Evolutionary conservation across 1,140 invertebrate species (phyloP).

Genomic region (Laupala kohalensis): DNA sequence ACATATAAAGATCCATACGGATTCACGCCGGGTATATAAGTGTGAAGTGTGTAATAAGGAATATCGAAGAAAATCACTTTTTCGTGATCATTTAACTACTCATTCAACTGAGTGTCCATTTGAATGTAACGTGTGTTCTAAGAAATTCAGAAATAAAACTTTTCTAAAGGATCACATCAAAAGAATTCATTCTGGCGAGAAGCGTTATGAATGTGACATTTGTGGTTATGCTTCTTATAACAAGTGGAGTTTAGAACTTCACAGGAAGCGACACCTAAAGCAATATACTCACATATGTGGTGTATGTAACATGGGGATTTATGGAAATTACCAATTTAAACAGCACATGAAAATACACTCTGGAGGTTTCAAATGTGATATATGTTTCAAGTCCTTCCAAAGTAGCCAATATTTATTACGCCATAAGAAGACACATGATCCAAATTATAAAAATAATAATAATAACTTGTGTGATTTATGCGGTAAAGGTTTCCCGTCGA

Average conservation of each 20-base stretch:
- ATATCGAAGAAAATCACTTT: background rate
- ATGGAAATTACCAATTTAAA: slow-evolving; percentile 17
- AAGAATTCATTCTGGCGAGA: slow-evolving; percentile 58
- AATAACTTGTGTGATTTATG: background rate
- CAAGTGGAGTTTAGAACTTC: slow-evolving; percentile 23
- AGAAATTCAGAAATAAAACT: too few species aligned
- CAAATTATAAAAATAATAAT: background rate
- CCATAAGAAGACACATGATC: background rate
- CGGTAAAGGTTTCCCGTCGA: background rate
- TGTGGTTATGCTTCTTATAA: slow-evolving; percentile 30
- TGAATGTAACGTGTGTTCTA: background rate
- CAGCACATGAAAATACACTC: slow-evolving; percentile 22
- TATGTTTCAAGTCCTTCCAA: slow-evolving; percentile 49
- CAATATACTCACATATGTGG: slow-evolving; percentile 20
- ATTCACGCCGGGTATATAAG: background rate
- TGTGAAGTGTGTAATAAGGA: background rate
- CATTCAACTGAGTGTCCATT: background rate
- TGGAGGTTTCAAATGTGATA: slow-evolving; percentile 19
- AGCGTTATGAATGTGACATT: slow-evolving; percentile 42
- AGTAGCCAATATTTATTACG: slow-evolving; percentile 38
- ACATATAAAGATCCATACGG: too few species aligned
- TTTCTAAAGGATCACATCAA: slow-evolving; percentile 47
- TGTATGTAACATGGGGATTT: slow-evolving; percentile 13
- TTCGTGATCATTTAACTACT: background rate
- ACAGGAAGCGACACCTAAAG: slow-evolving; percentile 26